These are phyloP conservation scores for Leptarthrus brevirostris DNA, from an alignment of 2,888 invertebrate genomes.

Conservation along the genomic window DNA sequence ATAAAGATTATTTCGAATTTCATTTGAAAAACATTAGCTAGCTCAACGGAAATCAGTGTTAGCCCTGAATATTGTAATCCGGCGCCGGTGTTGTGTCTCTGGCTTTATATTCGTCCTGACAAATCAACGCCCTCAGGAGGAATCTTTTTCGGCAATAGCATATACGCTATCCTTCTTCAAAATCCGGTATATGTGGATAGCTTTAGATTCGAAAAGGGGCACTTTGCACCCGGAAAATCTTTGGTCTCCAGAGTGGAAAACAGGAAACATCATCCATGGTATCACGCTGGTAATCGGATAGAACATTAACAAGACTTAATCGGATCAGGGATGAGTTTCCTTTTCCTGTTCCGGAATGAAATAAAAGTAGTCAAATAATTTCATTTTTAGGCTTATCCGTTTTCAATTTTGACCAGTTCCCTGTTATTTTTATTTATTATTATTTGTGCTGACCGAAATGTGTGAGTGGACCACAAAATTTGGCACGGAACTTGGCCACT, in stretches of 20 bases:
- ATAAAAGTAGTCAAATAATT: constrained; percentile 8
- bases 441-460: background rate
- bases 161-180: background rate
- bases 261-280: constrained; percentile 23
- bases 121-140: constrained; percentile 21
- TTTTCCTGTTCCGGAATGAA: background rate
- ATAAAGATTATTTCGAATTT: constrained; percentile 40
- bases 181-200: background rate
- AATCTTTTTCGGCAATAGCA: constrained; percentile 1
- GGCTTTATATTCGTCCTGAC: background rate
- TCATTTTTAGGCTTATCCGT: constrained; percentile 30
- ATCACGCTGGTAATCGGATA: constrained; percentile 47
- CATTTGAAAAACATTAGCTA: constrained; percentile 42
- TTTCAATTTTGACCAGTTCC: constrained; percentile 25
- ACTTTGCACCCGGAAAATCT: background rate
- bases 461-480: background rate
- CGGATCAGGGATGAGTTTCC: constrained; percentile 30
- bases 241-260: constrained; percentile 9
- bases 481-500: background rate
- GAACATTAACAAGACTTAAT: constrained; percentile 50
- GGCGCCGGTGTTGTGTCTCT: background rate
- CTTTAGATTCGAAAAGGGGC: constrained; percentile 29
- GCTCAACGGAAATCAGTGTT: constrained; percentile 3
- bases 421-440: constrained; percentile 31
- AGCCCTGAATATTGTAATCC: background rate